Conservation (phyloP, 2,888 invertebrate genomes). For the Clusia tigrina region DNA sequence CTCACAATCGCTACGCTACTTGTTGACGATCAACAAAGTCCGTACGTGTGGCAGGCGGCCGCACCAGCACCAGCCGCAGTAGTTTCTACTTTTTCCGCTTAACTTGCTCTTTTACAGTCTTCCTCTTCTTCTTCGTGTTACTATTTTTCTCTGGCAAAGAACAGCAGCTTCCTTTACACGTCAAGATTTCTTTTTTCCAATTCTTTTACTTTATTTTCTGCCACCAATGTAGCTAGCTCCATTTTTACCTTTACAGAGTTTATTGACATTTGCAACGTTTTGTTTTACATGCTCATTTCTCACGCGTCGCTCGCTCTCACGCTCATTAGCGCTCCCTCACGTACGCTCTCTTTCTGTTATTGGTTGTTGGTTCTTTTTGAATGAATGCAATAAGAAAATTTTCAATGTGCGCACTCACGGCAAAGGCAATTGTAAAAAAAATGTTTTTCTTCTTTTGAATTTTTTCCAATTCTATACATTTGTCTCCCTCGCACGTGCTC, state of each 20-base stretch:
- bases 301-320: slow-evolving; percentile 23
- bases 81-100: too few species aligned
- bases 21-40: too few species aligned
- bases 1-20: too few species aligned
- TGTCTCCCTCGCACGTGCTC: neutral
- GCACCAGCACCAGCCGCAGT: too few species aligned
- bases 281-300: slow-evolving; percentile 52
- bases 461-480: neutral
- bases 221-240: too few species aligned
- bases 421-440: too few species aligned
- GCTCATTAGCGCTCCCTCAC: neutral
- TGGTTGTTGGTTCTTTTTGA: neutral
- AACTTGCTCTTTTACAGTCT: too few species aligned
- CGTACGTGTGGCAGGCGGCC: too few species aligned
- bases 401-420: too few species aligned
- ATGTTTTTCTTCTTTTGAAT: neutral
- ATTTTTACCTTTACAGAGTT: slow-evolving; percentile 57
- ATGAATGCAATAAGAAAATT: neutral
- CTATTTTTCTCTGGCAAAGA: too few species aligned
- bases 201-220: neutral
- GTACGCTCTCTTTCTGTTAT: neutral
- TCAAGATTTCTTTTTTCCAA: neutral
- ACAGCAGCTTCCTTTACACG: neutral
- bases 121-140: too few species aligned
- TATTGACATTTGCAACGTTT: slow-evolving; percentile 56